Evolutionary conservation across 2,888 invertebrate species (phyloP), one percentile per base, ranked within the genome.

Genomic region (Agrotis ipsilon): DNA sequence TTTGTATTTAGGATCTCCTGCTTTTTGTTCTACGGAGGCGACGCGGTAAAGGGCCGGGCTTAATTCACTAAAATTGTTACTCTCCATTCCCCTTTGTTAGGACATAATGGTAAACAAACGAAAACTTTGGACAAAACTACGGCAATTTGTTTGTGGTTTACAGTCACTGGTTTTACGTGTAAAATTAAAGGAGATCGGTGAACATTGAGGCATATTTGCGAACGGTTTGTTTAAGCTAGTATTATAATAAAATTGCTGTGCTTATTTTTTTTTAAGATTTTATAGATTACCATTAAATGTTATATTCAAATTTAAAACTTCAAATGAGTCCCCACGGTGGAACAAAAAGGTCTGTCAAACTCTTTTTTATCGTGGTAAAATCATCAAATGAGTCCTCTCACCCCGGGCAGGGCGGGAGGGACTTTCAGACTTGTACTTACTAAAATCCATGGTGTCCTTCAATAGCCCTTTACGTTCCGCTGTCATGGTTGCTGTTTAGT

Each of bases 21-120:
- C 58, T 82, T 83, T 82, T 83, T 84, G 74, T 75, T 84, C 68
- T 43, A 78, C 57, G 57, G 70, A 69, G 59, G 55, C 63, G 65
- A 63, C 51, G 59, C 14, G 69, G 74, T 45, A 75, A 79, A 76
- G 66, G 82, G 57, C 68, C 58, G 45, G 43, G 49, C 55, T 77
- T 82, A 84, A 84, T 84, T 83, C 75, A 82, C 85, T 84, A 70
- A 77, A 82, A 81, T 72, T 84, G 72, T 82, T 75, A 62, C 61
- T 57, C 58, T 71, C 62, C 67, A 54, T 72, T 75, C 45, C 49
- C 67, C 57, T 82, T 80, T 84, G 80, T 76, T 72, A 71, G 4
- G 45, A 67, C 68, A 55, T 81, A 83, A 84, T 84, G 70, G 49
- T 82, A 69, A 68, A 80, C 74, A 83, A 84, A 84, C 83, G 57